A percentile compares a stretch with the other conserved stretches of the same genome.
Evolutionary conservation across 1,140 invertebrate species (phyloP).

Genomic region (Babylonia areolata): DNA sequence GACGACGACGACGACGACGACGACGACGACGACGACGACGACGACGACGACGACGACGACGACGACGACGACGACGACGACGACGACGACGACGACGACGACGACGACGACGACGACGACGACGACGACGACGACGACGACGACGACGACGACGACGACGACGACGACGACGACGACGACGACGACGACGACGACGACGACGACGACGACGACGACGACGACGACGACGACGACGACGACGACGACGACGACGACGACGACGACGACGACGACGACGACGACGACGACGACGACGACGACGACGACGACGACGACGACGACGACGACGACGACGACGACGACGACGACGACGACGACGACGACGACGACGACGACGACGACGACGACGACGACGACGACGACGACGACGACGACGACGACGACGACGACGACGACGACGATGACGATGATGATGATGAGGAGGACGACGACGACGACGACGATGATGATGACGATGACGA

Average conservation of each 20-base stretch:
- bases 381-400: constrained; percentile 12
- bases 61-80: constrained; percentile 18
- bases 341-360: constrained; percentile 5
- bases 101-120: too few relatives aligned
- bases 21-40: neutral
- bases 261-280: too few relatives aligned
- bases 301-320: too few relatives aligned
- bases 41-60: neutral
- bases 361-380: constrained; percentile 9
- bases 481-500: constrained; percentile 28
- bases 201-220: neutral
- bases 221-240: too few relatives aligned
- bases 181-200: neutral
- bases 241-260: too few relatives aligned
- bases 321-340: neutral
- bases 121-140: too few relatives aligned
- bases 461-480: neutral
- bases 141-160: too few relatives aligned
- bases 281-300: too few relatives aligned
- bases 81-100: neutral
- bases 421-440: constrained; percentile 5
- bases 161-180: too few relatives aligned
- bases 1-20: constrained; percentile 11
- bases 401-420: constrained; percentile 17
- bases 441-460: constrained; percentile 5